Percentiles rank a stretch among this genome's conserved stretches.
phyloP scores from a whole-genome alignment of 2,113 vertebrate genomes.

The Nyctereutes procyonoides region DNA sequence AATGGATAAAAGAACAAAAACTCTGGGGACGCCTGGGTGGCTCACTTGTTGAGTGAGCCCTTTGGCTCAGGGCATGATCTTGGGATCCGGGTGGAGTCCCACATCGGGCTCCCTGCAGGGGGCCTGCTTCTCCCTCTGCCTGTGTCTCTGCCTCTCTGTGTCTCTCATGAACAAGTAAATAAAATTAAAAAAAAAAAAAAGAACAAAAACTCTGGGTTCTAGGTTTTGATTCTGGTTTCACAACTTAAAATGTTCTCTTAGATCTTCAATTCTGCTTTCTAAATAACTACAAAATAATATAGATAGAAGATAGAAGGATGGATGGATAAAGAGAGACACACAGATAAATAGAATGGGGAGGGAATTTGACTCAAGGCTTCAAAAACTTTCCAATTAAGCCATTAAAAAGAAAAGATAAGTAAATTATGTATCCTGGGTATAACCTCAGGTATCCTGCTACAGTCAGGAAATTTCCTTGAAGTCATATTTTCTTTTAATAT shows the following conservation, averaged over 20 bases:
- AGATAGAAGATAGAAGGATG: not conserved
- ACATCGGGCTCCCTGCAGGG: too few species aligned
- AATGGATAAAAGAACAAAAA: not conserved
- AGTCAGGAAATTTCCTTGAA: conserved; percentile 33
- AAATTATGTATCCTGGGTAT: not conserved
- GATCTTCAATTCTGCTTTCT: not conserved
- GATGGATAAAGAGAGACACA: not conserved
- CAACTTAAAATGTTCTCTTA: conserved; percentile 3
- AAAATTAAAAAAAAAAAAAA: not conserved
- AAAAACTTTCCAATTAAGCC: not conserved
- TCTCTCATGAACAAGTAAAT: too few species aligned
- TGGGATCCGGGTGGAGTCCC: too few species aligned
- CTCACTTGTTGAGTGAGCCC: too few species aligned
- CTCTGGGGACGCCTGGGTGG: not conserved
- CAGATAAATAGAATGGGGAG: not conserved
- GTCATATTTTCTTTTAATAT: not conserved
- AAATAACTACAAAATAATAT: not conserved
- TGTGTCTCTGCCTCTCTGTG: too few species aligned
- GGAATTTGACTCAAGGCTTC: not conserved
- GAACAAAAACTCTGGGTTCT: not conserved
- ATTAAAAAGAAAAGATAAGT: not conserved
- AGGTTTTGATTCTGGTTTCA: not conserved
- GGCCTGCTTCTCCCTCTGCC: too few species aligned
- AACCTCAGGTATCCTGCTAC: not conserved
- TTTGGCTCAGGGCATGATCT: too few species aligned